Percentiles rank a stretch among this genome's conserved stretches.
Evolutionary conservation across 2,888 invertebrate species (phyloP).

Genomic region (Omphaloscelis lunosa): DNA sequence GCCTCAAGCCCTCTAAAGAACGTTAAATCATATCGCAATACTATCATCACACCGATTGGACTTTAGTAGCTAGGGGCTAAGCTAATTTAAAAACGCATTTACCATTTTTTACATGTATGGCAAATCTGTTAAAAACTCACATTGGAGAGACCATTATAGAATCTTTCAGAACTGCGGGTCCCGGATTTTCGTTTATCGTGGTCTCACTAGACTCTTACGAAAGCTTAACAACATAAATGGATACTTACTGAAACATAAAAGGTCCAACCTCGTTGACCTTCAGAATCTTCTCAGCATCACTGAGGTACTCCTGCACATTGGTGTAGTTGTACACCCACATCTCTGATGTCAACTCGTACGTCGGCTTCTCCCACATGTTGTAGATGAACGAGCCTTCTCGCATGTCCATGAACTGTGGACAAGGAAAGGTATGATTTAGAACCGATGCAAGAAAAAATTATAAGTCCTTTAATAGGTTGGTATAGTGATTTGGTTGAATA

Average conservation of each 20-base stretch:
- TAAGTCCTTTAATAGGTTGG: too few relatives aligned
- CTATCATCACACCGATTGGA: neutral
- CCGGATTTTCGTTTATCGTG: neutral
- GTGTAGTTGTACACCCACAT: conserved; percentile 95
- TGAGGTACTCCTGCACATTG: conserved; percentile 92
- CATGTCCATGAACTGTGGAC: conserved; percentile 89
- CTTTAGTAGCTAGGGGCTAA: neutral
- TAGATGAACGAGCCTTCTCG: conserved; percentile 92
- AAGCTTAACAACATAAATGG: neutral
- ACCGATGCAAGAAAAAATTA: neutral
- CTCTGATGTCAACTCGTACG: conserved; percentile 92
- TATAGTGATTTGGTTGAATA: too few relatives aligned
- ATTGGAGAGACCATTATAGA: neutral
- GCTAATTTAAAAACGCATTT: neutral
- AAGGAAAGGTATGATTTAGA: conserved; percentile 26
- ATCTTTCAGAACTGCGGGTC: neutral
- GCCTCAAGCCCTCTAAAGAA: neutral
- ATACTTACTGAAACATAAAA: conserved; percentile 94
- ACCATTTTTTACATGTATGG: neutral
- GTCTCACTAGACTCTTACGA: neutral
- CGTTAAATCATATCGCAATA: neutral
- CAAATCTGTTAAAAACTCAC: neutral
- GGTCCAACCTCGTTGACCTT: conserved; percentile 94
- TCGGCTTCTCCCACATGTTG: conserved; percentile 93
- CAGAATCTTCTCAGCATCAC: conserved; percentile 91